Evolutionary conservation across 2,797 vertebrate species (phyloP), one percentile per base, ranked within the genome.

Genomic region (Chiroxiphia lanceolata): DNA sequence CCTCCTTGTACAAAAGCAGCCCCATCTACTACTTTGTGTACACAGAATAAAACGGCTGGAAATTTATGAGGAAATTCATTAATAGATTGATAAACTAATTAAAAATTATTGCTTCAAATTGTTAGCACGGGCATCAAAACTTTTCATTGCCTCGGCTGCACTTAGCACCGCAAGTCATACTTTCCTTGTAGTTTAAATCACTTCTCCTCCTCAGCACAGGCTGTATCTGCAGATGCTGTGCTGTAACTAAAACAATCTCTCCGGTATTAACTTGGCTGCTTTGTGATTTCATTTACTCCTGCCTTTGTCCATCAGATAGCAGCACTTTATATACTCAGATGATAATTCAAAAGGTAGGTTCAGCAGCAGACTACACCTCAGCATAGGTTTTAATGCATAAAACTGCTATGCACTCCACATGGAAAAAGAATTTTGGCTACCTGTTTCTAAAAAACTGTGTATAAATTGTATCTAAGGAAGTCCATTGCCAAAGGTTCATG

Each of bases 1-100:
- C 48, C 10, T 57, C 1, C 0, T 25, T 60, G 6, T n/a, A 44
- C 26, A 47, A 8, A 74, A 83, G 31, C 2, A 70, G 10, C 5
- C 42, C 17, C 18, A 8, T 15, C 16, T 71, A 42, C 44, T 48
- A 1, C 17, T 67, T 70, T 6, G 1, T 27, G 69, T 6, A 29
- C 7, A 34, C 0, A 10, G 17, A 29, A 54, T 2, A 3, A 67
- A 77, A 67, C 4, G 10, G n/a, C 14, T 68, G 42, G 74, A 84
- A 91, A 70, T 29, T 53, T 65, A 33, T 0, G 6, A 54, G 17
- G 33, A 67, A 79, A 57, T 36, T 77, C 15, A 53, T 42, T 42
- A 64, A 36, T 53, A 48, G 34, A n/a, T 20, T 60, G 53, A 86
- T 60, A 78, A 85, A 83, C 11, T 51, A 60, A 48, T 56, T 53